A percentile compares a stretch with the other conserved stretches of the same genome.
phyloP scores from a whole-genome alignment of 1,140 invertebrate genomes.

The Aphelinus atriplicis region DNA sequence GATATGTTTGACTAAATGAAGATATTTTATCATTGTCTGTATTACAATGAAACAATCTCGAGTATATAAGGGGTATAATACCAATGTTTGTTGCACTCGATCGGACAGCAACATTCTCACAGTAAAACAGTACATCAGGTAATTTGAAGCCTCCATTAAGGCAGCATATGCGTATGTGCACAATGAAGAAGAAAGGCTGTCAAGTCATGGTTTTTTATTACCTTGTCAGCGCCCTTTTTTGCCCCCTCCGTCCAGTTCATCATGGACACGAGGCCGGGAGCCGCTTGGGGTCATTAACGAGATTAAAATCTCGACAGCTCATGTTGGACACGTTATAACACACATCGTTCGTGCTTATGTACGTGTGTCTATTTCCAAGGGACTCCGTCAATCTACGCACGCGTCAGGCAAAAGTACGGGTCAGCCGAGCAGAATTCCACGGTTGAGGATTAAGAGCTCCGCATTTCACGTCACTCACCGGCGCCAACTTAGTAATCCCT shows the following conservation, averaged over 20 bases:
- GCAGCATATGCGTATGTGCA: not conserved
- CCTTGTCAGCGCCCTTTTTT: not conserved
- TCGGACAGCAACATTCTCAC: too few relatives aligned
- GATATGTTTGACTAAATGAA: too few relatives aligned
- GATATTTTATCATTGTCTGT: too few relatives aligned
- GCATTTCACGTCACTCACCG: slow-evolving; percentile 60
- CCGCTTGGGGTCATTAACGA: slow-evolving; percentile 25
- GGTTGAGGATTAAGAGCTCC: slow-evolving; percentile 59
- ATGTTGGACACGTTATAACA: slow-evolving; percentile 3
- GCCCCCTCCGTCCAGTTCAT: not conserved
- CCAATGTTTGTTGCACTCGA: too few relatives aligned
- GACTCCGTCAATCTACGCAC: too few relatives aligned
- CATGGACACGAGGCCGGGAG: not conserved
- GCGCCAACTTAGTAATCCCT: slow-evolving; percentile 55
- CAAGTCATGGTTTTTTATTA: slow-evolving; percentile 27
- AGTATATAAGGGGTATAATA: too few relatives aligned
- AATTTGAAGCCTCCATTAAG: not conserved
- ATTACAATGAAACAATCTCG: too few relatives aligned
- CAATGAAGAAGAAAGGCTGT: not conserved
- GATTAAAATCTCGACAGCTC: slow-evolving; percentile 29
- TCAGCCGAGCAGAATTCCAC: not conserved
- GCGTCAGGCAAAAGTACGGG: slow-evolving; percentile 14
- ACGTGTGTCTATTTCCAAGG: too few relatives aligned
- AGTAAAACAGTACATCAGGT: not conserved
- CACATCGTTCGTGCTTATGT: not conserved